Evolutionary conservation across 2,888 invertebrate species (phyloP).

Genomic region (Hyles lineata): DNA sequence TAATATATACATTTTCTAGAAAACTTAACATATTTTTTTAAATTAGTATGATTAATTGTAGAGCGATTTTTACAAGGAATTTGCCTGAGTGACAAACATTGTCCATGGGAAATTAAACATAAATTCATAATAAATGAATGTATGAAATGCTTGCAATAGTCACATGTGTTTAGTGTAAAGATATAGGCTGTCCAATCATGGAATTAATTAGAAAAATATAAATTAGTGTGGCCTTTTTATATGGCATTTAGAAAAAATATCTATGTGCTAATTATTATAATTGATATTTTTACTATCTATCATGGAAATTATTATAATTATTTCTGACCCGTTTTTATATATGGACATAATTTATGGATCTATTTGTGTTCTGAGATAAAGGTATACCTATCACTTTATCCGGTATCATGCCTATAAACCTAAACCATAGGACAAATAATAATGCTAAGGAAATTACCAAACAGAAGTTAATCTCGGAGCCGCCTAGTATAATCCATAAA

Average conservation of each 20-base stretch:
- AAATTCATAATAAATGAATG: neutral
- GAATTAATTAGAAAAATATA: conserved; percentile 8
- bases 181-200: neutral
- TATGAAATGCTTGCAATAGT: too few species aligned
- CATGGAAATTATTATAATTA: too few species aligned
- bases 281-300: neutral
- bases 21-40: neutral
- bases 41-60: neutral
- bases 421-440: neutral
- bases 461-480: too few species aligned
- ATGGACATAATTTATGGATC: too few species aligned
- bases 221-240: too few species aligned
- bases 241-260: too few species aligned
- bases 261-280: too few species aligned
- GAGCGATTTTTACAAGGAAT: neutral
- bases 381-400: neutral
- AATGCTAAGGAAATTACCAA: too few species aligned
- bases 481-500: too few species aligned
- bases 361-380: too few species aligned
- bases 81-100: neutral
- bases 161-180: too few species aligned
- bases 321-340: too few species aligned
- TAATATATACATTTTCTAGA: neutral
- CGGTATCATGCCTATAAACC: neutral
- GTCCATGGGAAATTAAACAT: neutral